phyloP scores from a whole-genome alignment of 2,888 invertebrate species.

The Chymomyza fuscimana region DNA sequence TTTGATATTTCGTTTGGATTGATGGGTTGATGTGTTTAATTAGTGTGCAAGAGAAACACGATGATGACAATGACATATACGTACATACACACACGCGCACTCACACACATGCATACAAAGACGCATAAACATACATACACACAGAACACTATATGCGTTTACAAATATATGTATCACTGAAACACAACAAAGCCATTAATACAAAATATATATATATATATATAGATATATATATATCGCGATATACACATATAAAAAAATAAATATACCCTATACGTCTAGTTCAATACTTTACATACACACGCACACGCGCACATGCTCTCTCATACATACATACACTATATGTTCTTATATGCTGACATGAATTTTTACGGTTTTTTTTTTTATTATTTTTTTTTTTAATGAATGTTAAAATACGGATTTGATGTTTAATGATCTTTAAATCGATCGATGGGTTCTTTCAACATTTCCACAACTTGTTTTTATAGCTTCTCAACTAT shows the following conservation, averaged over 20 bases:
- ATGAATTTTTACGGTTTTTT: conserved; percentile 3
- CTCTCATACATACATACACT: conserved; percentile 62
- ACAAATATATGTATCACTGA: conserved; percentile 66
- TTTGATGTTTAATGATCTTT: conserved; percentile 35
- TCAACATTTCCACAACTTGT: conserved; percentile 8
- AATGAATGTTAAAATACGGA: conserved; percentile 33
- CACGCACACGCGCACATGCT: conserved; percentile 45
- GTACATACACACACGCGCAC: conserved; percentile 6
- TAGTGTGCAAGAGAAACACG: conserved; percentile 2
- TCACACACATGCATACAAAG: not conserved
- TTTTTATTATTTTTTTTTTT: not conserved
- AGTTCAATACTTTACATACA: conserved; percentile 5
- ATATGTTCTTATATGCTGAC: conserved; percentile 26
- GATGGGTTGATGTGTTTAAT: not conserved
- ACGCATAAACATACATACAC: not conserved
- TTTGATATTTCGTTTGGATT: not conserved
- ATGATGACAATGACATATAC: conserved; percentile 22
- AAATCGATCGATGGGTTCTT: conserved; percentile 66
- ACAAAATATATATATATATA: conserved; percentile 47
- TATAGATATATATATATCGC: conserved; percentile 35
- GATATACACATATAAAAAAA: conserved; percentile 52
- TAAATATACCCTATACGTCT: conserved; percentile 39
- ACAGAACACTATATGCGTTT: conserved; percentile 52
- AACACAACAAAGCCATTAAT: conserved; percentile 73
- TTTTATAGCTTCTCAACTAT: not conserved